phyloP scores from a whole-genome alignment of 53 echinoderm and acorn worm species.

The Pentamera pediparva region DNA sequence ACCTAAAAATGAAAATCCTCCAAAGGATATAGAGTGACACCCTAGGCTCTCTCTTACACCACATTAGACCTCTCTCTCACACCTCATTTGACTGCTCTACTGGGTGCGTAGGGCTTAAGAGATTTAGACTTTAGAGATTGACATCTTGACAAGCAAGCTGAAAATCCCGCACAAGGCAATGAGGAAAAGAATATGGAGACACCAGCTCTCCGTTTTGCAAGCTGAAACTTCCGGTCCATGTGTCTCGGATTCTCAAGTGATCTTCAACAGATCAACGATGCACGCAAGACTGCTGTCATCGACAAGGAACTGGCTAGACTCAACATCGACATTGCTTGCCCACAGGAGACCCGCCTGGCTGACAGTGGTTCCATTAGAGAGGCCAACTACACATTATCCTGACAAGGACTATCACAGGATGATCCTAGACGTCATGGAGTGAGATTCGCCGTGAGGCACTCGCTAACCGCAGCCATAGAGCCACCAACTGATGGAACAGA shows the following conservation, averaged over 20 bases:
- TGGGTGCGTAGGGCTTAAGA: conserved; percentile 24
- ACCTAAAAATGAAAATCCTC: too few relatives aligned
- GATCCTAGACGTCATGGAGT: conserved; percentile 15
- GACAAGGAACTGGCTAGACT: not conserved
- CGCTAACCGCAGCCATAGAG: not conserved
- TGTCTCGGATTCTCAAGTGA: not conserved
- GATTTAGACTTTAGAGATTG: conserved; percentile 6
- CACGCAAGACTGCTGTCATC: conserved; percentile 4
- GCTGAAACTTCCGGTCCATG: conserved; percentile 11
- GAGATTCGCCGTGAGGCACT: conserved; percentile 19
- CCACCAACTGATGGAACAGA: conserved; percentile 18
- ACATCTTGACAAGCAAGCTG: not conserved
- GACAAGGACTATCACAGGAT: conserved; percentile 22
- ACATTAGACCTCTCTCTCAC: too few relatives aligned
- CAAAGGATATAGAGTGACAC: too few relatives aligned
- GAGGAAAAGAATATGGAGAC: not conserved
- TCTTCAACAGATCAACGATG: conserved; percentile 2
- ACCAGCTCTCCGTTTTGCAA: not conserved
- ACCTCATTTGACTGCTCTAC: conserved; percentile 10
- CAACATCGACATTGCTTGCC: conserved; percentile 30
- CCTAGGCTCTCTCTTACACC: too few relatives aligned
- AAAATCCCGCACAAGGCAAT: conserved; percentile 12
- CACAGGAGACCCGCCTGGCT: conserved; percentile 30
- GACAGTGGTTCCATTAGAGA: not conserved
- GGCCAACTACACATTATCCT: conserved; percentile 32